phyloP scores from a whole-genome alignment of 2,888 invertebrate species.

The Pachliopta kotzebuea region DNA sequence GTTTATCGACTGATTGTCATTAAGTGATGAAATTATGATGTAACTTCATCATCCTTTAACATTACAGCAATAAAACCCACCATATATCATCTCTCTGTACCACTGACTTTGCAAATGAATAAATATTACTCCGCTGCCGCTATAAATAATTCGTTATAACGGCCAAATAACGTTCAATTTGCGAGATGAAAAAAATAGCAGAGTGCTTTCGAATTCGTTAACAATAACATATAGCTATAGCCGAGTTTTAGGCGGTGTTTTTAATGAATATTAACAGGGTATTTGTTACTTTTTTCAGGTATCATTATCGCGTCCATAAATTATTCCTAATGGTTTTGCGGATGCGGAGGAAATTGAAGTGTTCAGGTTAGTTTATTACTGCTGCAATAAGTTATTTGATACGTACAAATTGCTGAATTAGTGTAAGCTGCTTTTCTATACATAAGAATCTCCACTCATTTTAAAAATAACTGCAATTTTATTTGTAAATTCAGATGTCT shows the following conservation, averaged over 20 bases:
- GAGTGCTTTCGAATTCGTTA: constrained; percentile 40
- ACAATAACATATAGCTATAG: constrained; percentile 45
- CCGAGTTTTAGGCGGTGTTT: constrained; percentile 31
- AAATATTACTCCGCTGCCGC: constrained; percentile 10
- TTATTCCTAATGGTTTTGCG: constrained; percentile 30
- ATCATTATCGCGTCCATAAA: constrained; percentile 27
- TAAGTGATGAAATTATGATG: neutral
- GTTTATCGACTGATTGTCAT: no score
- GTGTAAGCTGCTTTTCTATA: no score
- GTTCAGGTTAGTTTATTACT: constrained; percentile 15
- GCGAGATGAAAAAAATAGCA: constrained; percentile 9
- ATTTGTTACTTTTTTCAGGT: constrained; percentile 41
- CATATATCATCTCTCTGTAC: constrained; percentile 5
- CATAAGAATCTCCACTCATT: no score
- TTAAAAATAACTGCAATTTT: no score
- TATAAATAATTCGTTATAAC: constrained; percentile 26
- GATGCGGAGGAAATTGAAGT: constrained; percentile 28
- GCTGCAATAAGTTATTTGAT: no score
- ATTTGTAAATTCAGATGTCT: no score
- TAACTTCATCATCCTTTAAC: neutral
- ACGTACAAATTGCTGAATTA: no score
- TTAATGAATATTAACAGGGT: constrained; percentile 46
- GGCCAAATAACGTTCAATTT: constrained; percentile 19
- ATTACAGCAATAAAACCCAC: neutral
- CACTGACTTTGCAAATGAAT: constrained; percentile 15